Base-by-base conservation (phyloP, 2,888 invertebrate genomes). In the Catocala sponsa region DNA sequence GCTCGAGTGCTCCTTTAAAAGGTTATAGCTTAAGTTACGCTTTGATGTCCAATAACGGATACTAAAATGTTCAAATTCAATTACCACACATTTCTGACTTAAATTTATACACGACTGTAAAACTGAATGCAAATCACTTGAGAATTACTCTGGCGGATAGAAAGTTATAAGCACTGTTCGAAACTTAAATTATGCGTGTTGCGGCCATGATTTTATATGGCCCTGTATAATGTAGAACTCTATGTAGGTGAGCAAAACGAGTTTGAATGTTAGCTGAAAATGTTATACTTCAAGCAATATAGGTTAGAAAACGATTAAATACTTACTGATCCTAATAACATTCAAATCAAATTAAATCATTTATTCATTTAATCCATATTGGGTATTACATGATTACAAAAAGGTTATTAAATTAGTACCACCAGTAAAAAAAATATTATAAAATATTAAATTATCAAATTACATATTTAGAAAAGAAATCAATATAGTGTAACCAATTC, bases 111-210 rank as follows among this genome's bases (percentile, higher is more conserved):
- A 46, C 46, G 51, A 48, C 35, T 49, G 43, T 65, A 66, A 65
- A 69, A 61, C 62, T 50, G n/a, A 44, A 59, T 71, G 55, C 47
- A 62, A 66, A 71, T 62, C 43, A 59, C 43, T 66, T 62, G n/a
- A 15, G n/a, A 54, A 71, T 61, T 59, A 59, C 55, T 60, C 55
- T 41, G 13, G 44, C 43, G n/a, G 2, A 48, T 46, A 47, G 53
- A 59, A 68, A 69, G 58, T 58, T 66, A 44, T 25, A 43, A 54
- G 61, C 11, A 25, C 32, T 15, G 32, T 47, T 47, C 11, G 32
- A 38, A 38, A 38, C 57, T 35, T 46, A 42, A 42, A 51, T 62
- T 66, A 56, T 54, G 54, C 50, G 53, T 35, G 38, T 50, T 60
- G 57, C 48, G 11, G 33, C 54, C n/a, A 55, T 33, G 43, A 54